Conservation (phyloP, 2,888 invertebrate genomes). For the Argyresthia albistria region DNA sequence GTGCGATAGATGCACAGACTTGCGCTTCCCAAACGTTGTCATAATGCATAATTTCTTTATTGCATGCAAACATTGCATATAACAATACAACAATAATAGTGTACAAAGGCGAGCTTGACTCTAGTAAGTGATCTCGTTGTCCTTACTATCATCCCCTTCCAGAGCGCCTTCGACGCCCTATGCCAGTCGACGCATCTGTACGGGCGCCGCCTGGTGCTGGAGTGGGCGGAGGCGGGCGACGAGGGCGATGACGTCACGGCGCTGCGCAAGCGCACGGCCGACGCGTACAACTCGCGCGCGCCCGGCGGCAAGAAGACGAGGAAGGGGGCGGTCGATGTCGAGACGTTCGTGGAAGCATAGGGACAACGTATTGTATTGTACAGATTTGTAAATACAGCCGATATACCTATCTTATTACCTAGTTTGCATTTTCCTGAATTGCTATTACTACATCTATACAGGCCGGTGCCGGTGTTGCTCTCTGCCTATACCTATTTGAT, state of each 20-base stretch:
- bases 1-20: no score
- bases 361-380: neutral
- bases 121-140: no score
- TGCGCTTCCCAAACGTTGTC: no score
- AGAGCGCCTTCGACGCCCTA: constrained; percentile 94
- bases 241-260: constrained; percentile 81
- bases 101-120: no score
- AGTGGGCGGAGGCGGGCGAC: constrained; percentile 90
- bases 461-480: no score
- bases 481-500: neutral
- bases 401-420: no score
- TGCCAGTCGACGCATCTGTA: constrained; percentile 98
- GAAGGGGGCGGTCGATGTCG: constrained; percentile 57
- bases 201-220: constrained; percentile 93
- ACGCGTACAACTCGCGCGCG: constrained; percentile 49
- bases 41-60: no score
- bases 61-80: no score
- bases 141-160: constrained; percentile 22
- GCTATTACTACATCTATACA: no score
- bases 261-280: constrained; percentile 88
- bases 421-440: no score
- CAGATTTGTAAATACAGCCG: neutral
- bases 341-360: constrained; percentile 44
- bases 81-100: no score
- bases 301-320: constrained; percentile 61